Evolutionary conservation across 92 coral and sea anemone species (phyloP).

Genomic region (Pocillopora grandis): DNA sequence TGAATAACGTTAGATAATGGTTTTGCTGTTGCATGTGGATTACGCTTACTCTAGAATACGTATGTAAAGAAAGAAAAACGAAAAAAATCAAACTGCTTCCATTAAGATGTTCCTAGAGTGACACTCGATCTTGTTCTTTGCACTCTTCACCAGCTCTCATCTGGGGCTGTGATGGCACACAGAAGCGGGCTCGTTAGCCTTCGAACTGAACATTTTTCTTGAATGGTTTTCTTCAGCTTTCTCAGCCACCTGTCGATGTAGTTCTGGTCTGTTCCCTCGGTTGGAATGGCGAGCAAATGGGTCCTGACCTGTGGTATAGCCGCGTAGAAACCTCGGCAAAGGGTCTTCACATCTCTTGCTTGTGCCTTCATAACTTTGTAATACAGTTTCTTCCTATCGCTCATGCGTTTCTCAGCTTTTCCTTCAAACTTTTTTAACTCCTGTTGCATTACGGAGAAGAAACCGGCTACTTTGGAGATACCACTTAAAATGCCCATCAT

Average conservation of each 20-base stretch:
- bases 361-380: slow-evolving; percentile 46
- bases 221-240: slow-evolving; percentile 34
- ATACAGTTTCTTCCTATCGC: slow-evolving; percentile 27
- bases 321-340: slow-evolving; percentile 58
- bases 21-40: no score
- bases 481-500: slow-evolving; percentile 46
- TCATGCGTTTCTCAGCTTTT: slow-evolving; percentile 28
- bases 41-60: no score
- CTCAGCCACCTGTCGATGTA: slow-evolving; percentile 73
- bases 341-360: slow-evolving; percentile 48
- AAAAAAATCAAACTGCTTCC: no score
- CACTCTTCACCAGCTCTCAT: no score
- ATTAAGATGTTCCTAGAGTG: no score
- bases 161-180: no score
- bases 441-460: slow-evolving; percentile 55
- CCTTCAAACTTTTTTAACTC: slow-evolving; percentile 45
- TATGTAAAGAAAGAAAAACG: no score
- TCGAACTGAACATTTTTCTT: not conserved
- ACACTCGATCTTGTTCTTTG: no score
- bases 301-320: slow-evolving; percentile 64
- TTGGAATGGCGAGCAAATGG: slow-evolving; percentile 63
- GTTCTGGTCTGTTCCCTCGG: slow-evolving; percentile 61
- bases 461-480: slow-evolving; percentile 60
- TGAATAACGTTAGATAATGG: no score
- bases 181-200: no score